phyloP scores from a whole-genome alignment of 2,797 vertebrate species.

The Spondyliosoma cantharus region DNA sequence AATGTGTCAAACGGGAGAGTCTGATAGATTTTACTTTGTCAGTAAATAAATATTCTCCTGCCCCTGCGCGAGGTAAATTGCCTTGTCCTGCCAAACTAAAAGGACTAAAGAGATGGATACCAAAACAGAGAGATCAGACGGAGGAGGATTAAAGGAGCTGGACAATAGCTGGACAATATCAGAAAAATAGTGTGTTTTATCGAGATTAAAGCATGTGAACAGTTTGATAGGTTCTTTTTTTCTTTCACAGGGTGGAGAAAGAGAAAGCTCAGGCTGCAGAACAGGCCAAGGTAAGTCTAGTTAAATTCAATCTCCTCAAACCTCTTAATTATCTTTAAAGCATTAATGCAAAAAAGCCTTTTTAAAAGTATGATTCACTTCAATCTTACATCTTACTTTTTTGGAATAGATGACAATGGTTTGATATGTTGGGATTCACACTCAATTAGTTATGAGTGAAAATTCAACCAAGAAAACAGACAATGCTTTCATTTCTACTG shows the following conservation, averaged over 20 bases:
- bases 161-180: too few species aligned
- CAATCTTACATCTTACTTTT: neutral
- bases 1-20: neutral
- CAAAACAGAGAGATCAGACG: too few species aligned
- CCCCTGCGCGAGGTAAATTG: neutral
- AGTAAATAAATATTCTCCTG: neutral
- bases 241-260: conserved; percentile 91
- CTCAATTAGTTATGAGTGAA: neutral
- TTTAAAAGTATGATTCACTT: too few species aligned
- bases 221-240: neutral
- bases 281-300: conserved; percentile 91
- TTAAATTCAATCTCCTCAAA: neutral
- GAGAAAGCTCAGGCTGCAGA: conserved; percentile 97
- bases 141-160: too few species aligned
- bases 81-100: neutral
- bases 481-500: neutral
- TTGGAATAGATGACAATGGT: neutral
- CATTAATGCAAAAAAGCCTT: neutral
- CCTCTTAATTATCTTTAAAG: neutral
- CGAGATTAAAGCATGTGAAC: too few species aligned
- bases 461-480: neutral
- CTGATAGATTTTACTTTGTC: neutral
- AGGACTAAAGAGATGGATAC: too few species aligned
- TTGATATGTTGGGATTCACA: neutral
- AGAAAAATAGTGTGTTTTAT: neutral